Evolutionary conservation across 2,113 vertebrate species (phyloP).

Genomic region (Ictidomys tridecemlineatus): DNA sequence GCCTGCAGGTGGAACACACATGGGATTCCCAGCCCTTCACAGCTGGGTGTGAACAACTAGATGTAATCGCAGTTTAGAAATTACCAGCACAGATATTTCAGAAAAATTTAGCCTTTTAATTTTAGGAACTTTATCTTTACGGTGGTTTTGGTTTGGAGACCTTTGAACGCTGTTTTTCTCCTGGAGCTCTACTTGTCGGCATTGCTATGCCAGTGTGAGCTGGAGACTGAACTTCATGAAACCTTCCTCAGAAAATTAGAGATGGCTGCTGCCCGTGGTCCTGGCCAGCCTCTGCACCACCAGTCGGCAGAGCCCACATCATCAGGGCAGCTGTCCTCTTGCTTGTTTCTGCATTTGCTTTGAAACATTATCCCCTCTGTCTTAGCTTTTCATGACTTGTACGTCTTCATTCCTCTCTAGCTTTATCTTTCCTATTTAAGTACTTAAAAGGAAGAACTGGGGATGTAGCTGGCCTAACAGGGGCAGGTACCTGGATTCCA

Average conservation of each 20-base stretch:
- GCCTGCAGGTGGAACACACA: rapidly evolving
- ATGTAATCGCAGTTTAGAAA: not conserved
- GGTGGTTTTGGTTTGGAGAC: not conserved
- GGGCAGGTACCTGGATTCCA: too few species aligned
- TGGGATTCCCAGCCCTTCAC: rapidly evolving
- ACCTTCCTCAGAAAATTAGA: too few species aligned
- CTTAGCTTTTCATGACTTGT: not conserved
- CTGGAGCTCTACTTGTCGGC: rapidly evolving
- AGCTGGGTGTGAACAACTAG: not conserved
- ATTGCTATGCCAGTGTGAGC: too few species aligned
- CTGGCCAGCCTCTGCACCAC: rapidly evolving
- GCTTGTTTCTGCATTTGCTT: not conserved
- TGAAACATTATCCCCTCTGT: not conserved
- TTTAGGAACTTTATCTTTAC: not conserved
- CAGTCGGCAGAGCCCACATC: not conserved
- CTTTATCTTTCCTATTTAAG: not conserved
- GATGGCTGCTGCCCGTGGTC: rapidly evolving
- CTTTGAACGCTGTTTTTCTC: not conserved
- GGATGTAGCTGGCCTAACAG: too few species aligned
- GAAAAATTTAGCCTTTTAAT: not conserved
- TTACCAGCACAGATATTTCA: not conserved
- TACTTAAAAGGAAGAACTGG: too few species aligned
- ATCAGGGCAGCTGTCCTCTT: not conserved
- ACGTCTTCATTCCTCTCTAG: not conserved
- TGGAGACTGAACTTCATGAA: too few species aligned